Conservation (phyloP, 2,888 invertebrate species). For the Anoplius nigerrimus region DNA sequence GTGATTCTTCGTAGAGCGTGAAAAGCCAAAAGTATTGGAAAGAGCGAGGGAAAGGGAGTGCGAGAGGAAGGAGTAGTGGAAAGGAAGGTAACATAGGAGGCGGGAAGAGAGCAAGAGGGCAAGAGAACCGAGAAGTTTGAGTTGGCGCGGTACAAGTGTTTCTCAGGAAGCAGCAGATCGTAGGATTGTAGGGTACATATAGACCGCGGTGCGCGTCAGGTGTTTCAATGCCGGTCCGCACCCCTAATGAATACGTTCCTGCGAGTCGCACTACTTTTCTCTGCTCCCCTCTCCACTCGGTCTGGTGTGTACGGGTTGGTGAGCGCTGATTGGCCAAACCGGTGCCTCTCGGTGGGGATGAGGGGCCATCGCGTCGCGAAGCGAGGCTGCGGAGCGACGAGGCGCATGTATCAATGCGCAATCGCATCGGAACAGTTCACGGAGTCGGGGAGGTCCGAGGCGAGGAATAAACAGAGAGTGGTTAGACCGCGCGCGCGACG, state of each 20-base stretch:
- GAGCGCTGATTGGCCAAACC: slow-evolving; percentile 47
- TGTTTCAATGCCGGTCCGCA: background rate
- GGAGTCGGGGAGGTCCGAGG: slow-evolving; percentile 65
- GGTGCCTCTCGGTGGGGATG: slow-evolving; percentile 36
- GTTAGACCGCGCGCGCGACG: slow-evolving; percentile 54
- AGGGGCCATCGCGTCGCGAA: slow-evolving; percentile 59
- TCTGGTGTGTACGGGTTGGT: slow-evolving; percentile 54
- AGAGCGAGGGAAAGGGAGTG: too few species aligned
- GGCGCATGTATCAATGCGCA: slow-evolving; percentile 70
- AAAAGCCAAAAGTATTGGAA: too few species aligned
- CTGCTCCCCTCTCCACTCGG: slow-evolving; percentile 38
- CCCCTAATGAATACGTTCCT: slow-evolving; percentile 46
- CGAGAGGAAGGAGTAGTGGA: too few species aligned
- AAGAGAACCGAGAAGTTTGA: too few species aligned
- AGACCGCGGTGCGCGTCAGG: too few species aligned
- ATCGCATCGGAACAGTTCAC: slow-evolving; percentile 70
- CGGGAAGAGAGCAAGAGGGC: too few species aligned
- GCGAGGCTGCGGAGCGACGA: slow-evolving; percentile 60
- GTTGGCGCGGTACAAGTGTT: too few species aligned
- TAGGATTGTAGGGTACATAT: too few species aligned
- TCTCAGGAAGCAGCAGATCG: too few species aligned
- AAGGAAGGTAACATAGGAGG: too few species aligned
- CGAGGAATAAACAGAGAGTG: slow-evolving; percentile 70
- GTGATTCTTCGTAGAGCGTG: too few species aligned
- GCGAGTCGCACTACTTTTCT: slow-evolving; percentile 57